These are phyloP conservation scores for Karalla daura DNA, from an alignment of 2,797 vertebrate species.

Conservation along the genomic window DNA sequence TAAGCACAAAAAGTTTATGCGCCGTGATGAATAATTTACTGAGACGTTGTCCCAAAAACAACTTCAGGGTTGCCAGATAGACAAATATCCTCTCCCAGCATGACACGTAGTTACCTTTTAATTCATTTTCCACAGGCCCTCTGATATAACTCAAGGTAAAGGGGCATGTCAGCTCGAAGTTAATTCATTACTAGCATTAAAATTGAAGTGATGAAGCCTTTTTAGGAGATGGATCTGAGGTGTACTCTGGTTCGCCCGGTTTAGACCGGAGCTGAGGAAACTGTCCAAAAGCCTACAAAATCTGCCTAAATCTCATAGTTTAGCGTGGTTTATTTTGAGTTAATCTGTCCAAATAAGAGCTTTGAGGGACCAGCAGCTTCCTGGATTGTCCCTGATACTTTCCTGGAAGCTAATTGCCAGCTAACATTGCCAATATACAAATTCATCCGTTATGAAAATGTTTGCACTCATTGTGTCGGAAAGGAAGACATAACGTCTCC, in stretches of 20 bases:
- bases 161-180: neutral
- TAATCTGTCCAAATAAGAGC: neutral
- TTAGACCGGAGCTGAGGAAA: slow-evolving; percentile 6
- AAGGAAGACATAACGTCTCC: neutral
- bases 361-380: neutral
- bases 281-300: neutral
- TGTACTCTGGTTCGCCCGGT: neutral
- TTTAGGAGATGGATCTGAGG: neutral
- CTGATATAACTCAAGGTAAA: neutral
- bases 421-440: no score
- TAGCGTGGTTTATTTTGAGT: neutral
- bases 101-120: neutral
- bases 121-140: neutral
- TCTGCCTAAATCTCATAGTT: neutral
- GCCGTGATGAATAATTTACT: slow-evolving; percentile 10
- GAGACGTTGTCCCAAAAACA: slow-evolving; percentile 7
- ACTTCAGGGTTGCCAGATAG: slow-evolving; percentile 46
- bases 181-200: neutral
- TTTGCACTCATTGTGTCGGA: no score
- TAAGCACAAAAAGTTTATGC: neutral
- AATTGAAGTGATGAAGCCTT: neutral
- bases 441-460: no score
- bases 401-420: slow-evolving; percentile 4
- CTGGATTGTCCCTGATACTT: neutral
- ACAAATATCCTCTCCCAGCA: slow-evolving; percentile 22